Base-by-base conservation (phyloP, 2,888 invertebrate species). In the Dusona sp. region DNA sequence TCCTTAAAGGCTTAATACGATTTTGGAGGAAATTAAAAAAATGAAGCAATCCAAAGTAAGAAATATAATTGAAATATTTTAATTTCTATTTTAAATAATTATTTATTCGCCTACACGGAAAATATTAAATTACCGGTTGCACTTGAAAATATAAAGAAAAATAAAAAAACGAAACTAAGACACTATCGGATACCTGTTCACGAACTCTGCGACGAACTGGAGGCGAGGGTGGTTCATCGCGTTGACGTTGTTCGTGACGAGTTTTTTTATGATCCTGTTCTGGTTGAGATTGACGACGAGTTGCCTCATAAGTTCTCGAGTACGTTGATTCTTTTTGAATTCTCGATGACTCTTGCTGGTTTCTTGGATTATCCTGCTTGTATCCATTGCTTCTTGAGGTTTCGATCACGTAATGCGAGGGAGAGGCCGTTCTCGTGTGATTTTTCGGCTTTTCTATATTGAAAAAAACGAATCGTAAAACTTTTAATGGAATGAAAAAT, bases 211-310 rank as follows among this genome's bases (percentile, higher is more conserved):
- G 89, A n/a, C 93, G 90, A 74, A 90, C 87, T 3, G 93, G 93
- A 13, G 93, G 93, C 8, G 93, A 93, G 0, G 93, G 93, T 16
- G 92, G 90, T 79, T 88, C 87, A 67, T 88, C 82, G n/a, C 91
- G 87, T 65, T 89, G 89, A 13, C 89, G 89, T 25, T 89, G 89
- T 16, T 91, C 92, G 7, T 89, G 89, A 29, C 90, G 89, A 19
- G 73, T 75, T 77, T 88, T 88, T 67, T 81, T 82, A 48, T 87
- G 81, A 25, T 89, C 88, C 33, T 88, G 88, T 33, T 88, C 87
- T 7, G 87, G 79, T 29, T 84, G 86, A 19, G 87, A 73, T n/a
- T 84, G 89, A 36, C 87, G 88, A 6, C 85, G 87, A n/a, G 85
- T 67, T 22, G 81, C 33, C 54, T 89, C 88, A 78, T 89, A 89